Evolutionary conservation across 2,888 invertebrate genomes (phyloP), one percentile per base, ranked within the genome.

Genomic region (Strigamia crassipes): DNA sequence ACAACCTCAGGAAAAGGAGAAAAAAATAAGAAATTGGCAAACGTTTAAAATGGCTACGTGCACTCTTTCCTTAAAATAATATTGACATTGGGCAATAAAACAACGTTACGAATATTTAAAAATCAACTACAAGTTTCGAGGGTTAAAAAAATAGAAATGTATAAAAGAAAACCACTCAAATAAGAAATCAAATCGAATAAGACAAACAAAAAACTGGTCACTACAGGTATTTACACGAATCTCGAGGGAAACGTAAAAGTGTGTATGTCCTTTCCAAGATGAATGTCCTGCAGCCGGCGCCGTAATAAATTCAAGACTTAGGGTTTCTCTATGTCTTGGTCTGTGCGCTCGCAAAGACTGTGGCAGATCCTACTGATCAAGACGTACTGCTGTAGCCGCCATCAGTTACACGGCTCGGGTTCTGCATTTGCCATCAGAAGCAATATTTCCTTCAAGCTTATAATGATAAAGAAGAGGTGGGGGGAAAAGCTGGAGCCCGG

Each of bases 261-360:
- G n/a, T n/a, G 15, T 51, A 51, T n/a, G 51, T 51, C 51, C 51
- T 51, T 13, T 51, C 34, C 10, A 51, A 51, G 51, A 51, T 51
- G 51, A 51, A 51, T 51, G 51, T 51, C n/a, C 51, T 51, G 51
- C 51, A 51, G 51, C 51, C 51, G 51, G 51, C 51, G 51, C 51
- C 51, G n/a, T 51, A 51, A 51, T 51, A 51, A 51, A 51, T 51
- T 51, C 51, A 13, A 13, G 51, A 51, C 51, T 51, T 51, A 51
- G 51, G n/a, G n/a, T 51, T 51, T 51, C 51, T 51, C 51, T 51
- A 13, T 51, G 51, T 51, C 51, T 51, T 51, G 51, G 51, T 51
- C 51, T 51, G 51, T 34, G 34, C 34, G 34, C 34, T 6, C 2
- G 51, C 51, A 51, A 51, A 51, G 51, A 51, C 51, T 51, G 51